Evolutionary conservation across 2,797 vertebrate genomes (phyloP).

Genomic region (Sebastes flavidus): DNA sequence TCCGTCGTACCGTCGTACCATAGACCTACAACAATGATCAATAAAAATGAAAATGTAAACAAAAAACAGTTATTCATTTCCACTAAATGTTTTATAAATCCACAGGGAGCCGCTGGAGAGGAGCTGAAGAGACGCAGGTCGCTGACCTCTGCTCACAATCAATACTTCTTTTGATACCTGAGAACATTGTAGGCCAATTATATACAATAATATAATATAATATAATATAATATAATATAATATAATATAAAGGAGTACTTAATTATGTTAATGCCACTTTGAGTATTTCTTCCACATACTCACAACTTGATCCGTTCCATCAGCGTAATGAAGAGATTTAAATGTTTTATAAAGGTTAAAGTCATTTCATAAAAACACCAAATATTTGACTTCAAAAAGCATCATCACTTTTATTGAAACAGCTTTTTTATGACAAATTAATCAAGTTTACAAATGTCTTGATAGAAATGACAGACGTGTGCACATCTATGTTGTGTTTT

Average conservation of each 20-base stretch:
- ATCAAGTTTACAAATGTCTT: not conserved
- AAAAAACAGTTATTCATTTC: no score
- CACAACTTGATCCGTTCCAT: not conserved
- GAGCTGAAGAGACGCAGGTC: no score
- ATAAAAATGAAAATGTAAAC: no score
- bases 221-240: not conserved
- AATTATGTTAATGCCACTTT: not conserved
- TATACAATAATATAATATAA: not conserved
- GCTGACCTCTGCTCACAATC: no score
- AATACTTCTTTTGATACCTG: not conserved
- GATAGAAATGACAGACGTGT: not conserved
- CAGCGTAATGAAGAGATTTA: not conserved
- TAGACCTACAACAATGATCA: no score
- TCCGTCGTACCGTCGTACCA: no score
- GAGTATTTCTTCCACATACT: not conserved
- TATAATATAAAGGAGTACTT: not conserved
- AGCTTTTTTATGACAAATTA: not conserved
- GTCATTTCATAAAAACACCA: not conserved
- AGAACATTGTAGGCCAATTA: not conserved
- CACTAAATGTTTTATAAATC: no score
- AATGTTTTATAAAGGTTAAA: not conserved
- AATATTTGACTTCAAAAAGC: not conserved
- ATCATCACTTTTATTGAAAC: not conserved
- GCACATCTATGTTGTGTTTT: not conserved
- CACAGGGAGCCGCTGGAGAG: no score